phyloP scores from a whole-genome alignment of 1,140 invertebrate genomes.

The Drosophila neocordata region DNA sequence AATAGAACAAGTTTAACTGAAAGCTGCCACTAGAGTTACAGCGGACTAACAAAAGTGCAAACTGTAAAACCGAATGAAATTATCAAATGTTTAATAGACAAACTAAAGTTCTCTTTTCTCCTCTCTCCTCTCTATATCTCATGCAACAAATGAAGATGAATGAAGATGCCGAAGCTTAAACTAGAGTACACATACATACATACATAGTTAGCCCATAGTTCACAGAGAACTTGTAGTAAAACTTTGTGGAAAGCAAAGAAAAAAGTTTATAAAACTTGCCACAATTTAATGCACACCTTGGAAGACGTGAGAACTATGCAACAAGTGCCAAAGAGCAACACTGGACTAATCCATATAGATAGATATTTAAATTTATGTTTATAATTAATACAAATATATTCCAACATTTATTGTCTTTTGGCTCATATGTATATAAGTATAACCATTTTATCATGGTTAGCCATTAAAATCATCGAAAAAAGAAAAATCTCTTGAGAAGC shows the following conservation, averaged over 20 bases:
- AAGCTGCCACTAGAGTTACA: constrained; percentile 19
- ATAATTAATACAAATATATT: background rate
- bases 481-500: constrained; percentile 34
- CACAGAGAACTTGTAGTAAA: too few relatives aligned
- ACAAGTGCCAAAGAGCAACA: background rate
- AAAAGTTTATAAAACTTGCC: background rate
- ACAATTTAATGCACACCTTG: background rate
- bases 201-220: background rate
- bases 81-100: constrained; percentile 79
- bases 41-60: constrained; percentile 32
- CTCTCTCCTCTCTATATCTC: too few relatives aligned
- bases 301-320: background rate
- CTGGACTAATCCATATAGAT: background rate
- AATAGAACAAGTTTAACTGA: constrained; percentile 63
- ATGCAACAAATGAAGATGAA: constrained; percentile 60
- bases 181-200: too few relatives aligned
- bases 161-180: constrained; percentile 27
- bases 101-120: constrained; percentile 7
- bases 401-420: background rate
- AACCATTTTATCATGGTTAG: constrained; percentile 38
- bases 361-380: background rate
- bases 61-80: constrained; percentile 57
- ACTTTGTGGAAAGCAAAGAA: background rate
- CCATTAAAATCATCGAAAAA: constrained; percentile 49
- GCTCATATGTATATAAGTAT: too few relatives aligned